Percentiles rank a stretch among this genome's conserved stretches.
Evolutionary conservation across 1,140 invertebrate genomes (phyloP).

Genomic region (Orchestia grillus): DNA sequence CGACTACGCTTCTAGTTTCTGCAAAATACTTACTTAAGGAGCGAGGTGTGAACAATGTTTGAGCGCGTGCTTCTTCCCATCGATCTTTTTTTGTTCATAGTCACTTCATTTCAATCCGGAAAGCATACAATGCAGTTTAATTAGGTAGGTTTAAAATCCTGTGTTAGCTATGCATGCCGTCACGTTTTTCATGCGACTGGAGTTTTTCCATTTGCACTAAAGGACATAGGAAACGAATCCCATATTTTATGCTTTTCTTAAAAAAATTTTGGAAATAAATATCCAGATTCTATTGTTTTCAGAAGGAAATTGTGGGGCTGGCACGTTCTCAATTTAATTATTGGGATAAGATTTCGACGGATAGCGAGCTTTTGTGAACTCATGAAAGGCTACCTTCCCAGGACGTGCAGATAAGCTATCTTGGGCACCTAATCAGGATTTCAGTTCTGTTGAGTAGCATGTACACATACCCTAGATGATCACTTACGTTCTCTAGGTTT

Average conservation of each 20-base stretch:
- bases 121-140: neutral
- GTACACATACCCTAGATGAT: neutral
- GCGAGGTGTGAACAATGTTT: neutral
- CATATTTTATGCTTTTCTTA: neutral
- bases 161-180: no score
- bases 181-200: no score
- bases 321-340: neutral
- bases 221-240: neutral
- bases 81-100: neutral
- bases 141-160: no score
- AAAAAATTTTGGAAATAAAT: neutral
- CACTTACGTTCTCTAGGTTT: neutral
- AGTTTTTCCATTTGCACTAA: neutral
- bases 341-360: neutral
- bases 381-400: neutral
- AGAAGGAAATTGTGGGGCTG: neutral
- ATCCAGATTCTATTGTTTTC: neutral
- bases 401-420: no score
- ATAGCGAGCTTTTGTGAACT: neutral
- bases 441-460: no score
- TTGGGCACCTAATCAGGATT: no score
- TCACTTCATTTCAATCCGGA: neutral
- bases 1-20: conserved; percentile 19
- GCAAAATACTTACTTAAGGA: neutral
- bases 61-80: neutral